Conservation (phyloP, 2,888 invertebrate genomes). For the Troilus luridus region DNA sequence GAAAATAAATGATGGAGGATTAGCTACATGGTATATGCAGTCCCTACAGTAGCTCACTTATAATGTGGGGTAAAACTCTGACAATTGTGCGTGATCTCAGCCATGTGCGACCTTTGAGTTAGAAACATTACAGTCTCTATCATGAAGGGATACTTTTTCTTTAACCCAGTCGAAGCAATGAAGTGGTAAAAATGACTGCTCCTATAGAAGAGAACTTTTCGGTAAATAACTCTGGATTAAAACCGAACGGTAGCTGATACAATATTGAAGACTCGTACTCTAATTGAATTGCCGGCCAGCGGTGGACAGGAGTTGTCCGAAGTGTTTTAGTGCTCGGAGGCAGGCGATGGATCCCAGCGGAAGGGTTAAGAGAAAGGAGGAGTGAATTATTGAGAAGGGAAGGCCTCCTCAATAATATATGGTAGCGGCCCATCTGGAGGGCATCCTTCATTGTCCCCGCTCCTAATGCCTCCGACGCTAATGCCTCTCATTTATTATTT, state of each 20-base stretch:
- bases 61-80: too few relatives aligned
- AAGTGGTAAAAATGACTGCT: background rate
- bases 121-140: too few relatives aligned
- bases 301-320: conserved; percentile 43
- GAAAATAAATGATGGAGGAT: too few relatives aligned
- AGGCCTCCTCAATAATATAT: conserved; percentile 30
- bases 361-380: conserved; percentile 45
- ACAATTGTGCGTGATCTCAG: too few relatives aligned
- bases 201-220: background rate
- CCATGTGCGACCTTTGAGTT: too few relatives aligned
- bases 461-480: background rate
- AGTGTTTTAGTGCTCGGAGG: conserved; percentile 32
- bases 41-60: too few relatives aligned
- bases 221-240: background rate
- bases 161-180: background rate
- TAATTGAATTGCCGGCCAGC: conserved; percentile 33
- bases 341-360: conserved; percentile 43
- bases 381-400: background rate
- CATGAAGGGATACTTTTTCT: background rate
- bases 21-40: too few relatives aligned
- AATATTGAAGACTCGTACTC: background rate
- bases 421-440: background rate
- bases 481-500: conserved; percentile 54
- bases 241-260: background rate
- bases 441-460: conserved; percentile 33